Base-by-base conservation (phyloP, 2,888 invertebrate species). In the Agrotis exclamationis region DNA sequence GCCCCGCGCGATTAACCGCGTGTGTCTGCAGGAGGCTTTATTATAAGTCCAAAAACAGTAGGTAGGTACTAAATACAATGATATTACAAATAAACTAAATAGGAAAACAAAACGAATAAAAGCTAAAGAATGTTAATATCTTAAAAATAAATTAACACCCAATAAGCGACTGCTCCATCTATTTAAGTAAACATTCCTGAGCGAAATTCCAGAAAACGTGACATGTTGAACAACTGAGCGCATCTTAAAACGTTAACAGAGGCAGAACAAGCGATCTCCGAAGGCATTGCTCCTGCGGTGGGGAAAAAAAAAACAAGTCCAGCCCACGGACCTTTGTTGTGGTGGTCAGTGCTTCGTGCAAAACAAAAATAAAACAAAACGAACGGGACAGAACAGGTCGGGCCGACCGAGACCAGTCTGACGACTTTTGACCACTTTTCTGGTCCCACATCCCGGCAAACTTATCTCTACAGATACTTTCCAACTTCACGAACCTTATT, bases 271-370 rank as follows among this genome's bases (percentile, higher is more conserved):
- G 75, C 70, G 73, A 83, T 86, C 89, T 89, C 76, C 77, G 83
- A 82, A 91, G 92, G 86, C 93, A 92, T 86, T 89, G 93, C 90
- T 90, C 90, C 86, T 85, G 88, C 76, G 70, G 71, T 75, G 62
- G 71, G 77, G 79, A 84, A 91, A 93, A 68, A 66, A 94, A 93
- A 91, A 92, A 91, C 83, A 89, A 88, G 85, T 74, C 84, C 88
- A 86, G 88, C 92, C 93, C 91, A 93, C 91, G 87, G 88, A 93
- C 94, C 94, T 95, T 95, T 95, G 94, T 96, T 96, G 96, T 95
- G 93, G 93, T 96, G 96, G 96, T 96, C 96, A 96, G 96, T 96
- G 93, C 96, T 93, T 95, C 92, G 89, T 89, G 92, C 93, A 90
- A 93, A 94, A 94, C 94, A 93, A 95, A 95, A 95, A 96, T 95